Base-by-base conservation (phyloP, 2,888 invertebrate species). In the Graphium colonna region DNA sequence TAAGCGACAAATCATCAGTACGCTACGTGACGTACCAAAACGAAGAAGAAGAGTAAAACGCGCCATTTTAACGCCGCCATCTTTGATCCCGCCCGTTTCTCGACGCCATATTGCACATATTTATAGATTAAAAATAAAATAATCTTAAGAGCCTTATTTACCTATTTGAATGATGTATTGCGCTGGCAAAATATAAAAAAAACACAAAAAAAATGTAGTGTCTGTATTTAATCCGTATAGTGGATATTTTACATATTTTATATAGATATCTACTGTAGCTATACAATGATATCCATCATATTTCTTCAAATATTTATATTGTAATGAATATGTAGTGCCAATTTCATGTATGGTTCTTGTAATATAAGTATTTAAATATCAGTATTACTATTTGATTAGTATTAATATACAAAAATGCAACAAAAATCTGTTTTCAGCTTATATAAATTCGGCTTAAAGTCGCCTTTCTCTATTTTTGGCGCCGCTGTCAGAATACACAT, bases 11-110 rank as follows among this genome's bases (percentile, higher is more conserved):
- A 68, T 95, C 97, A 49, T 96, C 98, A 41, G 97, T 98, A 28
- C 94, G 97, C 66, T 98, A 98, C 88, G 97, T 98, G 52, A 97
- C 96, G 73, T 98, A 98, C 86, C 96, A 96, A 80, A 96, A 97
- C 79, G 97, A 97, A 71, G 97, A 97, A 67, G 97, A 96, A 67
- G 95, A 95, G 71, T 89, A 79, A 71, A 64, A 47, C 61, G 67
- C 64, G 67, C 71, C 69, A 69, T 63, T 54, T 60, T 63, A 55
- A 55, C 61, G 58, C 55, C 73, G 70, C 80, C 80, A 80, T 78
- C 62, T 78, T 77, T 72, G 72, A 55, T 51, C 65, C 61, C 63
- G 68, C 67, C 64, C 61, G 60, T 60, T 67, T 61, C 60, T 57
- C 52, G n/a, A 36, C 12, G 33, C 7, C 33, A n/a, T n/a, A 12